A percentile compares a stretch with the other conserved stretches of the same genome.
Conservation (phyloP, 2,113 vertebrate genomes). For the Odobenus rosmarus region DNA sequence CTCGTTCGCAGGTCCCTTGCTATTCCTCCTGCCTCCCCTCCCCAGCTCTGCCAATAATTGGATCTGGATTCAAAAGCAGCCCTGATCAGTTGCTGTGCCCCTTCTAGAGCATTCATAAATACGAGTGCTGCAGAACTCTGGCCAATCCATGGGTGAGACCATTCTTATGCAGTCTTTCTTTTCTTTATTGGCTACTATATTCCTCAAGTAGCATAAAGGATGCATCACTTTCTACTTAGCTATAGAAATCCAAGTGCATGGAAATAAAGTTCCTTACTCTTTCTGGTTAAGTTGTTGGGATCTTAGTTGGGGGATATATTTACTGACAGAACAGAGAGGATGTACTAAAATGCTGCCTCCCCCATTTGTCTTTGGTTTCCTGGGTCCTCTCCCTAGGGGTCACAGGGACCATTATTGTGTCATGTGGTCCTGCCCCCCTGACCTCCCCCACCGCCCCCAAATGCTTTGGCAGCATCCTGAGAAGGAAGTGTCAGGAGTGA, state of each 20-base stretch:
- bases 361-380: neutral
- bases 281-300: neutral
- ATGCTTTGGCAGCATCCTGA: neutral
- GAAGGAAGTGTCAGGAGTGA: neutral
- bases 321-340: neutral
- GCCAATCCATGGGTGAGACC: too few relatives aligned
- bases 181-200: neutral
- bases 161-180: neutral
- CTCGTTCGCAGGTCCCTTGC: neutral
- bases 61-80: neutral
- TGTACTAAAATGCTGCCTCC: neutral
- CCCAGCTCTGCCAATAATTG: neutral
- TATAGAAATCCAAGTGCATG: neutral
- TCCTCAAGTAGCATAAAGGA: neutral
- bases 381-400: too few relatives aligned
- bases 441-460: accelerated
- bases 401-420: neutral
- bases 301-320: neutral
- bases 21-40: accelerated
- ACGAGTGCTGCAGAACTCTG: neutral
- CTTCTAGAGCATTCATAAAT: neutral
- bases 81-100: too few relatives aligned
- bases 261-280: neutral
- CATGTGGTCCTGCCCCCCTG: neutral
- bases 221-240: neutral